Evolutionary conservation across 1,140 invertebrate genomes (phyloP).

Genomic region (Magallana ariakensis): DNA sequence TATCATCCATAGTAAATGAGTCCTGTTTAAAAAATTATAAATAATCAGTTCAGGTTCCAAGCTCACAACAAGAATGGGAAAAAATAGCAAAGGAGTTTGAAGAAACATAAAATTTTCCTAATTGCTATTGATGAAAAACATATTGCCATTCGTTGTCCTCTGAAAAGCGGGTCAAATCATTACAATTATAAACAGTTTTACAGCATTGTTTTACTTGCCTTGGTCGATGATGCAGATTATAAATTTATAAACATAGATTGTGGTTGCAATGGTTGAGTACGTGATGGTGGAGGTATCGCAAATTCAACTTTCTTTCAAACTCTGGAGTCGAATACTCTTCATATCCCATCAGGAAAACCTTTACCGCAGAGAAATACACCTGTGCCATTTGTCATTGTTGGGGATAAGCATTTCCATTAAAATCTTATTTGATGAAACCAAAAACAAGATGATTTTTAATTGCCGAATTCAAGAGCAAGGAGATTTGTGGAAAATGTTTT

Average conservation of each 20-base stretch:
- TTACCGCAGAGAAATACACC: slow-evolving; percentile 51
- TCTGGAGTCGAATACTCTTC: slow-evolving; percentile 32
- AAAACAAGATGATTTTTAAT: slow-evolving; percentile 79
- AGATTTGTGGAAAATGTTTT: slow-evolving; percentile 65
- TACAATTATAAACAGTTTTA: slow-evolving; percentile 76
- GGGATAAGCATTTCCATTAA: slow-evolving; percentile 80
- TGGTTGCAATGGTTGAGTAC: slow-evolving; percentile 58
- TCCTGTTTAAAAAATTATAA: background rate
- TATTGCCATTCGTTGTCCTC: slow-evolving; percentile 71
- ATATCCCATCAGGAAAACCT: slow-evolving; percentile 35
- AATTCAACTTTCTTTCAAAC: slow-evolving; percentile 19
- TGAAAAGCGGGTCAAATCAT: slow-evolving; percentile 69
- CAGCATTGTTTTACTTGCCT: slow-evolving; percentile 73
- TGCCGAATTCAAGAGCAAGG: slow-evolving; percentile 78
- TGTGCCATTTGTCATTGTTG: slow-evolving; percentile 79
- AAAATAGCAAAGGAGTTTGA: slow-evolving; percentile 67
- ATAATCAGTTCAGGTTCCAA: slow-evolving; percentile 45
- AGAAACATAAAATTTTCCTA: slow-evolving; percentile 77
- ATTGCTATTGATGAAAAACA: slow-evolving; percentile 80
- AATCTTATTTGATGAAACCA: slow-evolving; percentile 78
- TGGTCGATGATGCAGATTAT: slow-evolving; percentile 78
- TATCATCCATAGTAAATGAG: background rate
- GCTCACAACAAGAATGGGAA: slow-evolving; percentile 35
- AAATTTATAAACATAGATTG: slow-evolving; percentile 76
- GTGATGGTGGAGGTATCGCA: slow-evolving; percentile 48